Base-by-base conservation (phyloP, 1,140 invertebrate species). In the Drosophila albomicans region DNA sequence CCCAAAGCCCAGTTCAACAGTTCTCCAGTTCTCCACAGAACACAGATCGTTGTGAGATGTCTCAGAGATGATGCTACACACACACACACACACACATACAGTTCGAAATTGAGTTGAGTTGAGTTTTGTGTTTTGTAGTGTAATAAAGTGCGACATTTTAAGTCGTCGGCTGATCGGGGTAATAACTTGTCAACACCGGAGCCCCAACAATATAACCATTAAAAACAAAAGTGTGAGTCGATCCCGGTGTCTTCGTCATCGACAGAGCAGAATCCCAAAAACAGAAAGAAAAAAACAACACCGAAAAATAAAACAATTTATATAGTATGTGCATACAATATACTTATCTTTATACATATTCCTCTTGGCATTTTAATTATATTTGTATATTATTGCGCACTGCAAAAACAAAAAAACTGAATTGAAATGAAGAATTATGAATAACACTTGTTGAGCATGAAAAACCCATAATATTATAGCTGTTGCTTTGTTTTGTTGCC, bases 121-220 rank as follows among this genome's bases (percentile, higher is more conserved):
- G 58, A 87, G 80, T 87, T 87, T 88, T 88, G 85, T 88, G 85
- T 88, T 88, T 88, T 84, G 77, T 84, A 89, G 84, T 88, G 84
- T 88, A 88, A 88, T 88, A 88, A 88, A 88, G 84, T 88, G 84
- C 84, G 84, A 88, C 84, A 89, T 88, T 88, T 88, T 88, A 88
- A 88, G 84, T 81, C 85, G 84, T 81, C 71, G 84, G 54, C 80
- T 75, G 82, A 81, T 87, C 76, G 51, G 65, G 87, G 87, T 81
- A 82, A 87, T 90, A 90, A 91, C 87, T 87, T 90, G 87, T 90
- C 87, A 90, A 90, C 87, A 59, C 69, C 64, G 68, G 65, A 64
- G 65, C 41, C 66, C 66, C 72, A 70, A 76, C 74, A 79, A 79
- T 79, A 73, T 79, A 73, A 77, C 78, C 78, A 79, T 79, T 79